Conservation (phyloP, 1,140 invertebrate species). For the Hylyphantes graminicola region DNA sequence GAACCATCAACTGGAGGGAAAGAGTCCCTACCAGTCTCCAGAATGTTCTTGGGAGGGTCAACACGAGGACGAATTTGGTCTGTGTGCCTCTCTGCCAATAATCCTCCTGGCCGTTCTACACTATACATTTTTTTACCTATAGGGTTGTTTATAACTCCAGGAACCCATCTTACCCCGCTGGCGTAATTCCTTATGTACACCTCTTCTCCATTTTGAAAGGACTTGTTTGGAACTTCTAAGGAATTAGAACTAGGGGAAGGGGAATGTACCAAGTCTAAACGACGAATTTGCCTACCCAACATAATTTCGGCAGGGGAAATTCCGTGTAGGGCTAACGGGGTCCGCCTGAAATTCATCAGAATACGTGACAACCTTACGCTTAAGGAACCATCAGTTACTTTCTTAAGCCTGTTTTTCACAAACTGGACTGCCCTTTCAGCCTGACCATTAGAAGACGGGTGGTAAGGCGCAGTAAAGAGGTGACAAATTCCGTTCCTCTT, state of each 20-base stretch:
- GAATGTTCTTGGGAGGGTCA: neutral
- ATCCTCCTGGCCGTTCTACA: neutral
- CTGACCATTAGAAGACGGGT: constrained; percentile 64
- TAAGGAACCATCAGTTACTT: neutral
- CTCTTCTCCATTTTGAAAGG: neutral
- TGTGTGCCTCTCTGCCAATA: neutral
- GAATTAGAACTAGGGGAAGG: neutral
- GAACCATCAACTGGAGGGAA: neutral
- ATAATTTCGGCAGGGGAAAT: constrained; percentile 15
- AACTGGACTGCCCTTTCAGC: constrained; percentile 59
- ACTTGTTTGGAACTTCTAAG: no score
- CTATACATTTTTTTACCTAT: constrained; percentile 9
- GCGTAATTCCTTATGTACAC: constrained; percentile 3
- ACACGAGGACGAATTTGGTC: neutral
- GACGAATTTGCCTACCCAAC: constrained; percentile 12
- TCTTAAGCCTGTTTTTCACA: constrained; percentile 4
- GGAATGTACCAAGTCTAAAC: constrained; percentile 6
- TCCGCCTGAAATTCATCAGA: constrained; percentile 10
- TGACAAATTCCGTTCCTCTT: constrained; percentile 61
- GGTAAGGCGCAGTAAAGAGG: constrained; percentile 61
- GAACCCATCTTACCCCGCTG: constrained; percentile 3
- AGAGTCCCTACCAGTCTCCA: neutral
- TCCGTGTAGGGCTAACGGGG: neutral
- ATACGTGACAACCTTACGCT: constrained; percentile 12
- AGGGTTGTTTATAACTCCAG: neutral